These are phyloP conservation scores for Spodoptera frugiperda DNA, from an alignment of 1,140 invertebrate species.

Conservation along the genomic window DNA sequence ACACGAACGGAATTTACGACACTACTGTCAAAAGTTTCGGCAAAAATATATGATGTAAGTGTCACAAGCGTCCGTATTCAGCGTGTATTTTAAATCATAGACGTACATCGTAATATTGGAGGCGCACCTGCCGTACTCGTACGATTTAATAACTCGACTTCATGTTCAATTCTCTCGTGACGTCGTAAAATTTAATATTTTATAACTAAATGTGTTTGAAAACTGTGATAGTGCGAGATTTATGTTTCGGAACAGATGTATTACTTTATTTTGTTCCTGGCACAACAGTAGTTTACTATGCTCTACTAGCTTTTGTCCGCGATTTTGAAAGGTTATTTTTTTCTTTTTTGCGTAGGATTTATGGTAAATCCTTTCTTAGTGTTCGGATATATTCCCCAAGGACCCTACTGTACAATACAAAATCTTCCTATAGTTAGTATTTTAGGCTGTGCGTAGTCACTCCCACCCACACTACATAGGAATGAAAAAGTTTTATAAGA, in stretches of 20 bases:
- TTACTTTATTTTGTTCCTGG: not conserved
- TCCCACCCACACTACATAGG: too few relatives aligned
- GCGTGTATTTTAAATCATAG: slow-evolving; percentile 63
- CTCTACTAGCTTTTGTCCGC: too few relatives aligned
- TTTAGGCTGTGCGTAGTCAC: too few relatives aligned
- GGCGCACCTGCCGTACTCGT: slow-evolving; percentile 69
- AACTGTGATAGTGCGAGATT: not conserved
- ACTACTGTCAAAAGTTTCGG: not conserved
- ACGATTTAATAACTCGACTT: slow-evolving; percentile 75
- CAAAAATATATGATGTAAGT: slow-evolving; percentile 32
- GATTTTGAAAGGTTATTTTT: too few relatives aligned
- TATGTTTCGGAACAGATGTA: not conserved
- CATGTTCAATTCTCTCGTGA: slow-evolving; percentile 72
- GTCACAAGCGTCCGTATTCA: slow-evolving; percentile 19
- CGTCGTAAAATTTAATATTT: slow-evolving; percentile 75
- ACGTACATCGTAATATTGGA: slow-evolving; percentile 64
- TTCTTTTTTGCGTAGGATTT: too few relatives aligned
- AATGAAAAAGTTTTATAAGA: too few relatives aligned
- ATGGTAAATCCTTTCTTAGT: too few relatives aligned
- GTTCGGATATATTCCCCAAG: too few relatives aligned
- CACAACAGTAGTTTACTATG: not conserved
- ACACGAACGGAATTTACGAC: not conserved
- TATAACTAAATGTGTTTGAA: slow-evolving; percentile 28
- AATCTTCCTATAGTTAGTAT: too few relatives aligned
- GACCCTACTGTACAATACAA: too few relatives aligned